Evolutionary conservation across 2,888 invertebrate genomes (phyloP).

Genomic region (Omphaloscelis lunosa): DNA sequence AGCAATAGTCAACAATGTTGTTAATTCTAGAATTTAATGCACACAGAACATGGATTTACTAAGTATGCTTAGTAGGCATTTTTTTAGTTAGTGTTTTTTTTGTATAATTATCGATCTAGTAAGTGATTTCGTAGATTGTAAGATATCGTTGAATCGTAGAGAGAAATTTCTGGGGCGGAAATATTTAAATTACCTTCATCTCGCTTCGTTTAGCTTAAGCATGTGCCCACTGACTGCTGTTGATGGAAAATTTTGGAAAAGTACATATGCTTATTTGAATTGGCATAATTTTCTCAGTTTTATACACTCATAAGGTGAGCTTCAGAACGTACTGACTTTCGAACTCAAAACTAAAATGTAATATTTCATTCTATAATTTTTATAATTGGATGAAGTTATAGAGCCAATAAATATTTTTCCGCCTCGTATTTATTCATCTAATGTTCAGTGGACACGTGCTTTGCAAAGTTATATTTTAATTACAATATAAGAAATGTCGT

Average conservation of each 20-base stretch:
- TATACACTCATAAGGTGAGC: background rate
- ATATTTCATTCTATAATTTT: background rate
- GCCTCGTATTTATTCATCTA: background rate
- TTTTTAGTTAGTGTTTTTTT: slow-evolving; percentile 68
- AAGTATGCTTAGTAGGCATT: slow-evolving; percentile 81
- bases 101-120: slow-evolving; percentile 66
- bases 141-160: slow-evolving; percentile 67
- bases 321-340: background rate
- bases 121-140: slow-evolving; percentile 67
- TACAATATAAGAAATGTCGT: slow-evolving; percentile 53
- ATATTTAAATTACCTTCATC: slow-evolving; percentile 55
- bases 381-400: background rate
- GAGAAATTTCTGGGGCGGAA: slow-evolving; percentile 62
- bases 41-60: slow-evolving; percentile 87
- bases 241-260: background rate
- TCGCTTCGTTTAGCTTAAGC: slow-evolving; percentile 27
- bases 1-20: slow-evolving; percentile 91
- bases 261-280: background rate
- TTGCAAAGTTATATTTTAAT: slow-evolving; percentile 48
- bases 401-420: background rate
- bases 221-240: slow-evolving; percentile 41
- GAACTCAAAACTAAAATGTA: background rate
- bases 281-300: background rate
- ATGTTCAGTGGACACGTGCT: slow-evolving; percentile 50
- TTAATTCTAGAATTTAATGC: slow-evolving; percentile 88